phyloP scores from a whole-genome alignment of 2,113 vertebrate species.

The Lepisosteus osseus region DNA sequence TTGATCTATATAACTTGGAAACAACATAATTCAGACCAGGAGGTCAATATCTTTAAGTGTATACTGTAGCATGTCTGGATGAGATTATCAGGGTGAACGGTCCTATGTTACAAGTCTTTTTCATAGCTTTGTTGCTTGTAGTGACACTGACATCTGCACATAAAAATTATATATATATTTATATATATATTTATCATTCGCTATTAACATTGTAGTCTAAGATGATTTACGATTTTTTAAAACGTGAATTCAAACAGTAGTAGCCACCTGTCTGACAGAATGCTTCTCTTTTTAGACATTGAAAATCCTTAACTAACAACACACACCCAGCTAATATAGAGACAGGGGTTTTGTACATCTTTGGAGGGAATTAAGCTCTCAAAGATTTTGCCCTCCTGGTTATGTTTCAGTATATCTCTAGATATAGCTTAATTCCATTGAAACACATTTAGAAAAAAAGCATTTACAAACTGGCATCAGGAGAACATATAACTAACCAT shows the following conservation, averaged over 20 bases:
- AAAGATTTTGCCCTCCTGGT: constrained; percentile 37
- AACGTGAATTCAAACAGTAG: constrained; percentile 63
- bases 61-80: constrained; percentile 56
- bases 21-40: constrained; percentile 72
- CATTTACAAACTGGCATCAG: constrained; percentile 62
- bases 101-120: constrained; percentile 60
- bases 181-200: constrained; percentile 75
- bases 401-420: constrained; percentile 39
- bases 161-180: constrained; percentile 77
- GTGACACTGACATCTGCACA: constrained; percentile 74
- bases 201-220: constrained; percentile 70
- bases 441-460: constrained; percentile 59
- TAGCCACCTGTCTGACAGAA: constrained; percentile 60
- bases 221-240: constrained; percentile 58
- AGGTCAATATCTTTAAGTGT: constrained; percentile 66
- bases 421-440: constrained; percentile 55
- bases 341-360: constrained; percentile 70
- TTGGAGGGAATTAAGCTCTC: constrained; percentile 50
- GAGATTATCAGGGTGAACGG: constrained; percentile 61
- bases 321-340: constrained; percentile 62
- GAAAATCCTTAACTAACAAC: constrained; percentile 53
- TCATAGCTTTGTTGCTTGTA: constrained; percentile 65
- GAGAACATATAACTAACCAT: constrained; percentile 52
- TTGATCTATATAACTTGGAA: constrained; percentile 71
- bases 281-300: constrained; percentile 60